Conservation (phyloP, 2,113 vertebrate genomes). For the Clarias magur region DNA sequence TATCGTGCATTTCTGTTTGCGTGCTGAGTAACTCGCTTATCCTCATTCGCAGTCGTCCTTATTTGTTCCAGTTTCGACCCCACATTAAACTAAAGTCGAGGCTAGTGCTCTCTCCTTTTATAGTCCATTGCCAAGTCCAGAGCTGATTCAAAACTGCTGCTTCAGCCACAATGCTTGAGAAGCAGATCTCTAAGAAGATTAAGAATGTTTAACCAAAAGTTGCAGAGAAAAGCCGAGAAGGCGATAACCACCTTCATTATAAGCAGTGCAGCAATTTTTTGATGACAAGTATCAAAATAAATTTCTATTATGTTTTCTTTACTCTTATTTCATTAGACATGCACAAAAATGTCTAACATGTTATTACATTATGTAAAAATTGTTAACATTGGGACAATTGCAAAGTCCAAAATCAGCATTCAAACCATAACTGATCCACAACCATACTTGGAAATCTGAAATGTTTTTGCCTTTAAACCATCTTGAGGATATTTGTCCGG, state of each 20-base stretch:
- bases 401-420: not conserved
- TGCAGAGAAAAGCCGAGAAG: not conserved
- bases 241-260: not conserved
- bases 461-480: not conserved
- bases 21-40: not conserved
- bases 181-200: conserved; percentile 30
- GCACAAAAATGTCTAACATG: not conserved
- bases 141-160: conserved; percentile 49
- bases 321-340: not conserved
- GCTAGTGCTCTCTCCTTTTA: conserved; percentile 1
- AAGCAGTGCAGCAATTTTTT: not conserved
- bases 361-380: not conserved
- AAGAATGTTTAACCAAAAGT: conserved; percentile 2
- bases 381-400: not conserved
- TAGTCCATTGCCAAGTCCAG: conserved; percentile 43
- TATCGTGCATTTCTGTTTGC: conserved; percentile 1
- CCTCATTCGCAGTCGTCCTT: not conserved
- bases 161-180: conserved; percentile 36
- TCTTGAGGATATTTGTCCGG: not conserved
- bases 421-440: not conserved
- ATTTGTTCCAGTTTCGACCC: conserved; percentile 31
- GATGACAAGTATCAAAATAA: not conserved
- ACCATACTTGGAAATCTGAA: not conserved
- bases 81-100: conserved; percentile 31
- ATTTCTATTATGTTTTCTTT: not conserved